These are phyloP conservation scores for Limnothrissa miodon DNA, from an alignment of 2,113 vertebrate species.

Conservation along the genomic window DNA sequence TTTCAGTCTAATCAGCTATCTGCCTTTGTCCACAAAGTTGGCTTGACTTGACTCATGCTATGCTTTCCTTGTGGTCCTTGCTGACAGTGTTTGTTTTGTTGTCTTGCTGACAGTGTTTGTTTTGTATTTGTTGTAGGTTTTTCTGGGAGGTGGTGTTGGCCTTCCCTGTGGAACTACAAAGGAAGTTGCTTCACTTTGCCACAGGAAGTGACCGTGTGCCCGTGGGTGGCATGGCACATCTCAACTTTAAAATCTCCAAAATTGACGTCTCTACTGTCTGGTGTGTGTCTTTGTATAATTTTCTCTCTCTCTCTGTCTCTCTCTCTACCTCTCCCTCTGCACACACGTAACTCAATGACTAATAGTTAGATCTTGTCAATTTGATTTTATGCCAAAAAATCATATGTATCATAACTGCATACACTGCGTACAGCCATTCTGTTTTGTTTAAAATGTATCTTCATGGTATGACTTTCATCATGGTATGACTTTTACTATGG, in stretches of 20 bases:
- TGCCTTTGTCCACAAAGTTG: background rate
- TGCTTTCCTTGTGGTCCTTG: background rate
- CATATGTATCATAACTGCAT: too few relatives aligned
- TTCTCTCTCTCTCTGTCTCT: background rate
- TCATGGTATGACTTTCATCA: too few relatives aligned
- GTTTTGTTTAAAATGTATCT: too few relatives aligned
- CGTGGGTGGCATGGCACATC: conserved; percentile 91
- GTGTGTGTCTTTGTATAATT: conserved; percentile 57
- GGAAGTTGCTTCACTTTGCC: conserved; percentile 93
- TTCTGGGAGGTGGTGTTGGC: conserved; percentile 95
- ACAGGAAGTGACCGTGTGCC: conserved; percentile 96
- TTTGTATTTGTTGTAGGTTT: conserved; percentile 62
- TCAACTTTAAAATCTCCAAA: conserved; percentile 96
- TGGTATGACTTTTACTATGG: too few relatives aligned
- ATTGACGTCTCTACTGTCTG: conserved; percentile 91
- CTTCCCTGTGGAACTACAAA: conserved; percentile 91
- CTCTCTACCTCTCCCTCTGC: background rate
- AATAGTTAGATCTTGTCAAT: too few relatives aligned
- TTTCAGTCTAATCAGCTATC: background rate
- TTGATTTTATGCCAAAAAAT: too few relatives aligned
- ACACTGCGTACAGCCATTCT: too few relatives aligned
- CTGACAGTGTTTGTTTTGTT: background rate
- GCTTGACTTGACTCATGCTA: background rate
- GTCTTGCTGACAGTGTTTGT: background rate
- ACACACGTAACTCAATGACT: too few relatives aligned